Evolutionary conservation across 2,888 invertebrate genomes (phyloP), one percentile per base, ranked within the genome.

Genomic region (Brenthis daphne): DNA sequence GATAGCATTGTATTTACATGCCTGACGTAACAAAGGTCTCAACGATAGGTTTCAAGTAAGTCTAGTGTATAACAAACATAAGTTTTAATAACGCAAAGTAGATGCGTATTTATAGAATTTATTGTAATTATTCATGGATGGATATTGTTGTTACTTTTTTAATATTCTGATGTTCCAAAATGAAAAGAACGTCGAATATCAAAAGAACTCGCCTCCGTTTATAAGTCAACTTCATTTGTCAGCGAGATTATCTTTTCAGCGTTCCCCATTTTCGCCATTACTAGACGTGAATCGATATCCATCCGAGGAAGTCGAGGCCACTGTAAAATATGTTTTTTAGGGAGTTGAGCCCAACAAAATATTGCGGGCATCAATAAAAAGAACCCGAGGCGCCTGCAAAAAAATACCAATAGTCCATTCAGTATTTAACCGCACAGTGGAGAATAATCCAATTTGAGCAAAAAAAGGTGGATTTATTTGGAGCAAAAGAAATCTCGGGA

Each of bases 381-480:
- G 64, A 64, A 66, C 68, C 67, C 61, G 69, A 65, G 70, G 65
- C 69, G 73, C 64, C 66, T 61, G 67, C 58, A 68, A 70, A 72
- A 72, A 73, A 67, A 67, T 67, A 69, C 64, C 73, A 69, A 74
- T 73, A 67, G 68, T 60, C 73, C 68, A 73, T 74, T 71, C 72
- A 73, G 74, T 76, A 73, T 76, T 75, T 73, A 76, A 75, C 70
- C 64, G 70, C 70, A 65, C 72, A 53, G 72, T 73, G 65, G 68
- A 73, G 71, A 74, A 74, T 76, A 75, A 74, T 75, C 74, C 75
- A 72, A 75, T 73, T 73, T 68, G 70, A 65, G 67, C 71, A 65
- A 71, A 71, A 75, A 73, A 75, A 73, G 71, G 74, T 75, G 71
- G 66, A 74, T 73, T 74, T 74, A 75, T 73, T 70, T 64, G 50